These are phyloP conservation scores for Nycticebus coucang DNA, from an alignment of 2,113 vertebrate species.

Conservation along the genomic window DNA sequence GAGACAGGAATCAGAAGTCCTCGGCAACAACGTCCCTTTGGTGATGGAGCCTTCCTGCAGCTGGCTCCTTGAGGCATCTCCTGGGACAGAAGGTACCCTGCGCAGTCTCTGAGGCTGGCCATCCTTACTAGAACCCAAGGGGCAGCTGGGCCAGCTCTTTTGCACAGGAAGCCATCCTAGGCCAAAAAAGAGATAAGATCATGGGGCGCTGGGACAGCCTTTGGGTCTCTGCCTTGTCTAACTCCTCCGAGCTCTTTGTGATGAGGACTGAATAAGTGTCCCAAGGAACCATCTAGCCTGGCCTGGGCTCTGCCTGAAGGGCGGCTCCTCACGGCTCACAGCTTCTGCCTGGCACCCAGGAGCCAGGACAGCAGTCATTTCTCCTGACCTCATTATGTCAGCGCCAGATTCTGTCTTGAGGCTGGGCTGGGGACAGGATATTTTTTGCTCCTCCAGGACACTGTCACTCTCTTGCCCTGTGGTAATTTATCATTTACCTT, in stretches of 20 bases:
- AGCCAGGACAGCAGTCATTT: background rate
- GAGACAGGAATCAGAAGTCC: background rate
- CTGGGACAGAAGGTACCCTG: background rate
- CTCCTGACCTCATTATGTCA: background rate
- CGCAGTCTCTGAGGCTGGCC: background rate
- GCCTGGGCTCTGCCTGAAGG: background rate
- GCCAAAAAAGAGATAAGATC: background rate
- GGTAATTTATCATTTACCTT: background rate
- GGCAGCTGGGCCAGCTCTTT: background rate
- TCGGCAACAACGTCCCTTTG: rapidly evolving
- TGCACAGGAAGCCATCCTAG: background rate
- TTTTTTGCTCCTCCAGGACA: background rate
- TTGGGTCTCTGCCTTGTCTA: background rate
- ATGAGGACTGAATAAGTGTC: background rate
- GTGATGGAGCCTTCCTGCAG: background rate
- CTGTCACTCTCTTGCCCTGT: background rate
- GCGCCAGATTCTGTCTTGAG: background rate
- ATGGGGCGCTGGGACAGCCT: background rate
- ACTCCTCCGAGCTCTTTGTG: background rate
- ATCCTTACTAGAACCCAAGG: background rate
- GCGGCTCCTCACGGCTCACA: background rate
- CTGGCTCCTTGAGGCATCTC: background rate
- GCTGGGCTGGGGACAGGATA: background rate
- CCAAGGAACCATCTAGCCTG: rapidly evolving
- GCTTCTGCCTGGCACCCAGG: background rate